phyloP scores from a whole-genome alignment of 2,888 invertebrate species.

The Chymomyza procnemis region DNA sequence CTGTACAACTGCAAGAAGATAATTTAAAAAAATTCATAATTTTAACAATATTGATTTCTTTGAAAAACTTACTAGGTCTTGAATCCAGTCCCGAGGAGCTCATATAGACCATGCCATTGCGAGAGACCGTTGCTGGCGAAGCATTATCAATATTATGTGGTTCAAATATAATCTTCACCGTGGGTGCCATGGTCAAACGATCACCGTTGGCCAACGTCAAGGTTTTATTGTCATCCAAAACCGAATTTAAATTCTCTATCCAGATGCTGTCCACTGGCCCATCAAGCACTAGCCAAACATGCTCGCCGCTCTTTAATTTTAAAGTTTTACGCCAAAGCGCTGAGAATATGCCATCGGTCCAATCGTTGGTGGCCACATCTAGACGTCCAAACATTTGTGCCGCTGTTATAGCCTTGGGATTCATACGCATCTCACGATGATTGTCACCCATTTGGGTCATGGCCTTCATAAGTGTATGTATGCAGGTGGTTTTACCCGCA shows the following conservation, averaged over 20 bases:
- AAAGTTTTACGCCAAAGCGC: constrained; percentile 97
- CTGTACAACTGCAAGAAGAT: constrained; percentile 82
- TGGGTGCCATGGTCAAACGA: constrained; percentile 94
- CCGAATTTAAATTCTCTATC: constrained; percentile 98
- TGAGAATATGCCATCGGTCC: constrained; percentile 99
- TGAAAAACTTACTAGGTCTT: constrained; percentile 87
- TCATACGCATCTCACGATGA: constrained; percentile 97
- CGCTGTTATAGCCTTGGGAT: constrained; percentile 97
- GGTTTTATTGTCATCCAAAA: constrained; percentile 97
- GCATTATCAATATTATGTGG: constrained; percentile 99
- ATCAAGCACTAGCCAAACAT: constrained; percentile 96
- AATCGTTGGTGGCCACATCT: constrained; percentile 98
- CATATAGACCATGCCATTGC: constrained; percentile 97
- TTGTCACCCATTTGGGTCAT: constrained; percentile 90
- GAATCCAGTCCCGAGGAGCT: constrained; percentile 96
- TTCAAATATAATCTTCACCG: constrained; percentile 97
- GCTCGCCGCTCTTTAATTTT: constrained; percentile 91
- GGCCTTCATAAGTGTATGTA: constrained; percentile 92
- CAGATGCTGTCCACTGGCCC: constrained; percentile 98
- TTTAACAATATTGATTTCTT: too few species aligned
- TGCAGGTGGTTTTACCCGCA: constrained; percentile 95
- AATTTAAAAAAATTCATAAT: not conserved
- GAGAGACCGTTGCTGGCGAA: constrained; percentile 96
- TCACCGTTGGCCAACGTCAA: constrained; percentile 97
- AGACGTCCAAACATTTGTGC: constrained; percentile 98